These are phyloP conservation scores for Hylaeus volcanicus DNA, from an alignment of 1,140 invertebrate genomes.

Conservation along the genomic window DNA sequence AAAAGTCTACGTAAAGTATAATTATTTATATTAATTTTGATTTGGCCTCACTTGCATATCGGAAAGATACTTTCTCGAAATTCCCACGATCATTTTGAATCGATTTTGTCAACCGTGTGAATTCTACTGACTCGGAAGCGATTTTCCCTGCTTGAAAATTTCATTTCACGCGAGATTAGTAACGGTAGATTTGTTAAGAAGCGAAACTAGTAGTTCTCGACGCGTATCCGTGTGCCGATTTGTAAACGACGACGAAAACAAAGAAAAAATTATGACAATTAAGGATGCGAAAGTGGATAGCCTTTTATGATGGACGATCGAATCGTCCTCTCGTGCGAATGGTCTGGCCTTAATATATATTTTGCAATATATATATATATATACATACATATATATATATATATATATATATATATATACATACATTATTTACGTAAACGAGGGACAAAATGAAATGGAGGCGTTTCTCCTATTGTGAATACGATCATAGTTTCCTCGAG, in stretches of 20 bases:
- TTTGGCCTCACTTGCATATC: conserved; percentile 12
- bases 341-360: conserved; percentile 64
- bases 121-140: background rate
- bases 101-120: background rate
- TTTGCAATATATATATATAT: conserved; percentile 58
- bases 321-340: conserved; percentile 44
- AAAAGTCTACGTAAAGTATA: no score
- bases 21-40: background rate
- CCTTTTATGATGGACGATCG: conserved; percentile 38
- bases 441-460: conserved; percentile 20
- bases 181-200: background rate
- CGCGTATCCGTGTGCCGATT: conserved; percentile 2
- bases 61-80: background rate
- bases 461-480: conserved; percentile 61
- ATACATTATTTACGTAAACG: conserved; percentile 26
- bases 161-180: conserved; percentile 5
- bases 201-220: background rate
- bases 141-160: background rate
- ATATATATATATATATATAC: conserved; percentile 39
- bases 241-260: background rate
- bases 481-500: conserved; percentile 42
- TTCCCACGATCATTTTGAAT: no score
- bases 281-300: conserved; percentile 20
- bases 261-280: background rate
- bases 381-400: conserved; percentile 49